Base-by-base conservation (phyloP, 2,797 vertebrate genomes). In the Todus mexicanus region DNA sequence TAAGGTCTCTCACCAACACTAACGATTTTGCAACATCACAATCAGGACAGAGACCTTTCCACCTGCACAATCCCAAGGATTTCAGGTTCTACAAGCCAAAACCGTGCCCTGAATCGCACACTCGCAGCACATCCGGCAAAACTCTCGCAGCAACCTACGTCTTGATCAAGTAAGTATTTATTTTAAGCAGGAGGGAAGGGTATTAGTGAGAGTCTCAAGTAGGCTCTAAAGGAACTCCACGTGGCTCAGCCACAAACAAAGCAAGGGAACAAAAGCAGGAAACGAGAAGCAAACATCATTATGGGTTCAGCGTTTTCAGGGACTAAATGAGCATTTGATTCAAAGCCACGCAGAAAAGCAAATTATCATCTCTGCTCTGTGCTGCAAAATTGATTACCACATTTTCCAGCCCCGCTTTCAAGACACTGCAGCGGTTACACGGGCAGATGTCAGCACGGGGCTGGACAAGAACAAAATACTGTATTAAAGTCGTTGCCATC, bases 241-340 rank as follows among this genome's bases (percentile, higher is more conserved):
- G 9, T 54, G 37, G 43, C 89, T 42, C 42, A 73, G 86, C 38
- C 71, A 20, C 14, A 53, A 90, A 80, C 57, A 70, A 91, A 83
- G 61, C 11, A 23, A 71, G 72, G 31, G 72, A 93, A 93, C 72
- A 95, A 88, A 89, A 53, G 78, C 56, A 82, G 85, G 84, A 92
- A 87, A 69, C 45, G 63, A 64, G 86, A 88, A 42, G 38, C 38
- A 78, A 87, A 72, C 21, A 21, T 21, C 10, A 8, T 45, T 31
- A 42, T 19, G 59, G 75, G 42, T 40, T 27, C 64, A 15, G 64
- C 5, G 16, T 53, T 78, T n/a, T 63, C 6, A 0, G 50, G 23
- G 50, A 33, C 53, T 79, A 45, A 63, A 81, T 12, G 38, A 57
- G 29, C 6, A 54, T 82, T 84, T 70, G 63, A 86, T 61, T 56